Percentiles rank a stretch among this genome's conserved stretches.
phyloP scores from a whole-genome alignment of 1,140 invertebrate genomes.

The Dendrolimus punctatus region DNA sequence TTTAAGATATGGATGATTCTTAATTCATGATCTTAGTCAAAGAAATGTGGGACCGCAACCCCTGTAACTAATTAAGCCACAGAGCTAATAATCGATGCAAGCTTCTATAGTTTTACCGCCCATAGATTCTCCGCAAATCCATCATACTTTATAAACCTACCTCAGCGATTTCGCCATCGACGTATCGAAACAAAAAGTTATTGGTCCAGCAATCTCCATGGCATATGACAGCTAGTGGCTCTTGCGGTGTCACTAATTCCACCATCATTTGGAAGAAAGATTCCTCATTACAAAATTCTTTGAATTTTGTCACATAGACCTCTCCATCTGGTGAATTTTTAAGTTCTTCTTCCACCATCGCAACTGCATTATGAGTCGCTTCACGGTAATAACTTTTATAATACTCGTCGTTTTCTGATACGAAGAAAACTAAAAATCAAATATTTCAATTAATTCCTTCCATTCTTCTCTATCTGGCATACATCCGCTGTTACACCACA shows the following conservation, averaged over 20 bases:
- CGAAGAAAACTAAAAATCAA: conserved; percentile 72
- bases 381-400: conserved; percentile 79
- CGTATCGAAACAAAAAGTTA: conserved; percentile 79
- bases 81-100: too few species aligned
- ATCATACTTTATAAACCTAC: conserved; percentile 31
- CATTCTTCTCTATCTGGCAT: too few species aligned
- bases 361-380: conserved; percentile 76
- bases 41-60: too few species aligned
- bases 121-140: too few species aligned
- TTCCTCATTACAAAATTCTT: conserved; percentile 75
- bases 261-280: conserved; percentile 81
- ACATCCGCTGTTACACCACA: too few species aligned
- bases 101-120: too few species aligned
- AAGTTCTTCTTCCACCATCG: conserved; percentile 76
- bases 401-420: conserved; percentile 78
- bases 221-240: conserved; percentile 78
- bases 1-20: too few species aligned
- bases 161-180: conserved; percentile 66
- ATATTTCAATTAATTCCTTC: neutral
- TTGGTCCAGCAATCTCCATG: conserved; percentile 86
- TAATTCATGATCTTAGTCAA: too few species aligned
- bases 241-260: conserved; percentile 73
- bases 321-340: conserved; percentile 63
- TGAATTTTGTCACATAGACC: conserved; percentile 75
- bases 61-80: too few species aligned